Evolutionary conservation across 2,113 vertebrate species (phyloP), one percentile per base, ranked within the genome.

Genomic region (Columba livia): DNA sequence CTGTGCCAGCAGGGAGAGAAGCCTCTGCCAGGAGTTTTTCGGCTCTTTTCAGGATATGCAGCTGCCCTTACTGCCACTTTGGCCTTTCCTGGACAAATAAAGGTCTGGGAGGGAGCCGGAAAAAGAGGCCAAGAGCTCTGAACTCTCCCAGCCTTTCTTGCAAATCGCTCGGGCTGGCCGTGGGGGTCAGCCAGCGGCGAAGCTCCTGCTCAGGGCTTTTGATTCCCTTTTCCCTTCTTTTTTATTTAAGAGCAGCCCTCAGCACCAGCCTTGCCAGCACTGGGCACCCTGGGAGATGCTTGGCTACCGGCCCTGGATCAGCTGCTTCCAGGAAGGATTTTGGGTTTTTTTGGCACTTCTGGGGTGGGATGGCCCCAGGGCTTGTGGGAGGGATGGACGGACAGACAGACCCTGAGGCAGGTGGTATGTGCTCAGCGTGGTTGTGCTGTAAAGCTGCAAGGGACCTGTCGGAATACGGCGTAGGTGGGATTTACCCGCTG

Each of bases 111-210:
- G 57, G 19, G 47, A 80, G 48, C 26, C 1, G 6, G 51, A 12
- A 66, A 81, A 58, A 47, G 29, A 7, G 6, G 14, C 60, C 2
- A 77, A 11, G 81, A 74, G 78, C 70, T 87, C 21, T 24, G 0
- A 11, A 2, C 44, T 34, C 31, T 51, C 10, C 25, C 56, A 5
- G 56, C 19, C 4, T 38, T 80, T 21, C 90, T 48, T 6, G 18
- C 24, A 5, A 56, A 34, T 1, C 0, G 1, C 56, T 62, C 0
- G 0, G 74, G 66, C 67, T 50, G 62, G 57, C 31, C 0, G 42
- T 1, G 6, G 79, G 73, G 82, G 75, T 78, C 62, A 79, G 85
- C 69, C 7, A 3, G 19, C 1, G 4, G 29, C 3, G 15, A 31
- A 24, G 70, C 50, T 77, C 56, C 64, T 19, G 28, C 15, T 28